Conservation (phyloP, 2,888 invertebrate species). For the Brachyptera putata region DNA sequence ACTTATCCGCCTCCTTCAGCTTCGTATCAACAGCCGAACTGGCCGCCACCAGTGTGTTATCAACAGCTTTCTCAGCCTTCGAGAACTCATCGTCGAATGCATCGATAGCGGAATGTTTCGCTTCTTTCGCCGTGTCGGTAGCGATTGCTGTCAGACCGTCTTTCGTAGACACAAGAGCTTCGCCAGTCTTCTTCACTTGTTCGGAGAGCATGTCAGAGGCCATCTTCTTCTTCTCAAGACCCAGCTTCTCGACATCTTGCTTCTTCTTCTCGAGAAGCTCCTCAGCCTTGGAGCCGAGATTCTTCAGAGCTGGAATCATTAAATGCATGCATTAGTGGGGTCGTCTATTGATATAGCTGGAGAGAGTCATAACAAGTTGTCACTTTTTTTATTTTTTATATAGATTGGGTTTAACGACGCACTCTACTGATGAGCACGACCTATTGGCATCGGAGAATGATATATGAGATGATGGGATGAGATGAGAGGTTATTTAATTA, state of each 20-base stretch:
- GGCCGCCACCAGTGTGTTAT: slow-evolving; percentile 47
- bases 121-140: slow-evolving; percentile 42
- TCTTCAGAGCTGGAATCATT: slow-evolving; percentile 57
- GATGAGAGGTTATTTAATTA: no score
- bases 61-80: slow-evolving; percentile 42
- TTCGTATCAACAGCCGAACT: slow-evolving; percentile 57
- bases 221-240: slow-evolving; percentile 39
- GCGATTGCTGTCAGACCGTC: slow-evolving; percentile 45
- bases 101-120: slow-evolving; percentile 52
- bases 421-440: no score
- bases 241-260: slow-evolving; percentile 63
- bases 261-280: slow-evolving; percentile 67
- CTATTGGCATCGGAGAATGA: no score
- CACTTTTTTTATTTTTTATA: no score
- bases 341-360: no score
- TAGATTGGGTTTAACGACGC: no score
- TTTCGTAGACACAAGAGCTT: slow-evolving; percentile 56
- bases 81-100: slow-evolving; percentile 52
- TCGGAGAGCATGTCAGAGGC: slow-evolving; percentile 35
- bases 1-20: slow-evolving; percentile 59
- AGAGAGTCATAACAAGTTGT: no score
- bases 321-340: not conserved
- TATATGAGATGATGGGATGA: no score
- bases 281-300: slow-evolving; percentile 66
- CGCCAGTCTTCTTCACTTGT: slow-evolving; percentile 58